A percentile compares a stretch with the other conserved stretches of the same genome.
Conservation (phyloP, 2,113 vertebrate species). For the Pygathrix nemaeus region DNA sequence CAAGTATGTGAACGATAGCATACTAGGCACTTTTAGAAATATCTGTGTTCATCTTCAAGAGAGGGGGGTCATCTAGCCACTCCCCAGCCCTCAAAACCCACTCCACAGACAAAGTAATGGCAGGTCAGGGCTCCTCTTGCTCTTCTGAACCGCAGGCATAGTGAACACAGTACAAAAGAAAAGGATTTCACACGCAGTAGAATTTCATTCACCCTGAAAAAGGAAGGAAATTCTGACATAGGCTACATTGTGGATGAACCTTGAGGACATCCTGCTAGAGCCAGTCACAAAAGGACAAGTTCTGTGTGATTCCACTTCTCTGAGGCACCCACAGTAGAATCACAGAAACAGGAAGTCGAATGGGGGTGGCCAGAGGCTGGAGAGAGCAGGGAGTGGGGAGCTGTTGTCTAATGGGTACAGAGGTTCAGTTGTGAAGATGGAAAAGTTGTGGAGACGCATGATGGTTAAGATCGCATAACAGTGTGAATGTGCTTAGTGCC, state of each 20-base stretch:
- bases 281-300: background rate
- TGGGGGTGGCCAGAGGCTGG: background rate
- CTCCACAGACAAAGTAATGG: background rate
- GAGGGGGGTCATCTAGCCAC: background rate
- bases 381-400: too few relatives aligned
- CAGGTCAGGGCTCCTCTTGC: background rate
- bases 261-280: background rate
- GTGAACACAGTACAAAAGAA: background rate
- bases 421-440: background rate
- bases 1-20: background rate
- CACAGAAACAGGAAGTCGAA: background rate
- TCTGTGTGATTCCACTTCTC: background rate
- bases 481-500: background rate
- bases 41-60: background rate
- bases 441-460: too few relatives aligned
- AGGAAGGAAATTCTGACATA: background rate
- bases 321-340: background rate
- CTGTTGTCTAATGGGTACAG: background rate
- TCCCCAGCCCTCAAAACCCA: background rate
- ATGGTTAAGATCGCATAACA: too few relatives aligned
- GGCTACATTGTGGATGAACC: background rate
- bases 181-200: background rate
- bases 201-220: background rate
- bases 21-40: background rate
- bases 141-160: background rate